Percentiles rank a stretch among this genome's conserved stretches.
Evolutionary conservation across 2,797 vertebrate species (phyloP).

Genomic region (Sylvilagus floridanus): DNA sequence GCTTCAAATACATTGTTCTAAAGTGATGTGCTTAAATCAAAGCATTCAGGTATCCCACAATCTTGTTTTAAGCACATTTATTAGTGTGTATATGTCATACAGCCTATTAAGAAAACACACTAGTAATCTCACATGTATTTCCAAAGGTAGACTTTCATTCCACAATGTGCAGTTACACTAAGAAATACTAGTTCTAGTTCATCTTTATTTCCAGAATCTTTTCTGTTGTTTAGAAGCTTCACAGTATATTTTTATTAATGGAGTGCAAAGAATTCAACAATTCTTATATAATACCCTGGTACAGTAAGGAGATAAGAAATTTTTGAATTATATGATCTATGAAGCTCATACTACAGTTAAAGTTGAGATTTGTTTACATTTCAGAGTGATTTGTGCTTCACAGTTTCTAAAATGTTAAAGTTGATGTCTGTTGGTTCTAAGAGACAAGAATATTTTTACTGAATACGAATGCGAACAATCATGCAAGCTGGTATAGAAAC

Average conservation of each 20-base stretch:
- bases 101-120: not conserved
- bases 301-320: slow-evolving; percentile 3
- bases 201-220: slow-evolving; percentile 37
- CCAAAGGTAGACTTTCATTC: slow-evolving; percentile 36
- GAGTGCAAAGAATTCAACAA: not conserved
- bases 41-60: not conserved
- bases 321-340: not conserved
- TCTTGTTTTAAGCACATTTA: slow-evolving; percentile 26
- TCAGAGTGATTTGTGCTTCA: not conserved
- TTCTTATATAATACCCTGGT: not conserved
- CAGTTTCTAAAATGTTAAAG: not conserved
- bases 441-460: not conserved
- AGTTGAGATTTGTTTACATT: not conserved
- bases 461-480: not conserved
- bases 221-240: not conserved
- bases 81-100: not conserved
- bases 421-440: not conserved
- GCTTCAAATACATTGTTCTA: not conserved
- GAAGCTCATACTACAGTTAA: not conserved
- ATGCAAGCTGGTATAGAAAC: not conserved
- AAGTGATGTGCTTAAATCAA: slow-evolving; percentile 17
- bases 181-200: not conserved
- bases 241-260: not conserved
- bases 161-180: not conserved
- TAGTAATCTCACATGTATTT: not conserved